A percentile compares a stretch with the other conserved stretches of the same genome.
phyloP scores from a whole-genome alignment of 1,140 invertebrate genomes.

The Drosophila melanogaster region DNA sequence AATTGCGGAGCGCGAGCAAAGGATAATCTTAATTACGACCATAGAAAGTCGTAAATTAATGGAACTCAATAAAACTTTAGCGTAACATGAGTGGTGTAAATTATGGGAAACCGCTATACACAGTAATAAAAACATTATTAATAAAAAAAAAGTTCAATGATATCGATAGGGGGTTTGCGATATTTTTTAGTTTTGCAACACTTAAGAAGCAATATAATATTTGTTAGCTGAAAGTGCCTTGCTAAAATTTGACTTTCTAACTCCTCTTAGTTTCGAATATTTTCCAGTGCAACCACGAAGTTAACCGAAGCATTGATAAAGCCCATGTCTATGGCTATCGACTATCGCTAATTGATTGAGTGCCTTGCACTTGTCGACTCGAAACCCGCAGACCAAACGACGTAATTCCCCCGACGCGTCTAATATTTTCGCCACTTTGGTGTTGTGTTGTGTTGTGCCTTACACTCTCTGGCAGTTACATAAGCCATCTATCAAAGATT shows the following conservation, averaged over 20 bases:
- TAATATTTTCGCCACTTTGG: constrained; percentile 26
- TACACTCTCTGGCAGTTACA: constrained; percentile 52
- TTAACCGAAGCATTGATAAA: constrained; percentile 23
- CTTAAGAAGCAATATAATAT: not conserved
- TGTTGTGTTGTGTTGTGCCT: not conserved
- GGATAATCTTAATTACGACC: constrained; percentile 33
- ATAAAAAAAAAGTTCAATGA: too few relatives aligned
- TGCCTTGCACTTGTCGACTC: constrained; percentile 55
- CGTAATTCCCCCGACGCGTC: constrained; percentile 33
- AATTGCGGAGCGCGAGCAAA: constrained; percentile 9
- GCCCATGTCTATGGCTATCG: constrained; percentile 6
- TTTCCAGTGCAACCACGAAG: constrained; percentile 1
- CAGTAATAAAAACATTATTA: too few relatives aligned
- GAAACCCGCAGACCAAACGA: constrained; percentile 19
- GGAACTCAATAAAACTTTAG: constrained; percentile 19
- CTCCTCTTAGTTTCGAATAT: not conserved
- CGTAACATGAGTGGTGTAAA: constrained; percentile 2
- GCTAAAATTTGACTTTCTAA: too few relatives aligned
- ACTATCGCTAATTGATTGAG: constrained; percentile 64
- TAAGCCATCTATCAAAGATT: constrained; percentile 53
- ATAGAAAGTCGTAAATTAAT: constrained; percentile 33
- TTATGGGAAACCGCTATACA: not conserved
- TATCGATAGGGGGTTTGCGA: too few relatives aligned
- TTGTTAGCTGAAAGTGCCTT: not conserved
- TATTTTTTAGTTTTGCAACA: too few relatives aligned